Base-by-base conservation (phyloP, 1,140 invertebrate genomes). In the Leguminivora glycinivorella region DNA sequence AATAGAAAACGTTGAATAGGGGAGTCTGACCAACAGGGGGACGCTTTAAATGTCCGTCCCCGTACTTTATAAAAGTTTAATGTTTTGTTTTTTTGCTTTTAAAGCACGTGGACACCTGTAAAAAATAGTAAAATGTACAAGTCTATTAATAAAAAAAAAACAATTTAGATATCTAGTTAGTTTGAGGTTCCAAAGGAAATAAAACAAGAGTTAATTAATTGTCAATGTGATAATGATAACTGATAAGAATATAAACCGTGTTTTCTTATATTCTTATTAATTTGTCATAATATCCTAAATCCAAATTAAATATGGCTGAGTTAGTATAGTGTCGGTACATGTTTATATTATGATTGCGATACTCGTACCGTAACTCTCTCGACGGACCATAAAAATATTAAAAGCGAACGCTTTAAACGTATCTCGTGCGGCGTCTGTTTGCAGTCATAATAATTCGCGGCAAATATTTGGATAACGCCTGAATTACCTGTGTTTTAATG, bases 401-500 rank as follows among this genome's bases (percentile, higher is more conserved):
- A 24, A 63, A 63, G 25, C n/a, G 58, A 29, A 31, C 26, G 58
- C 34, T 31, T 63, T n/a, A 34, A 63, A 63, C 58, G 25, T 60
- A 63, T 31, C 58, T 63, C n/a, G 26, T 63, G 19, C 58, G 5
- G 58, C 58, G 58, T 63, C 58, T 63, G 58, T 63, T 63, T 63
- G 26, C 58, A 63, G 58, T 63, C 58, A 63, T 63, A 63, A 67
- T 67, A 67, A 40, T 67, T 67, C 24, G 31, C 31, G 31, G 5
- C 31, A 67, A 40, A 67, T 67, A 43, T 67, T 67, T 67, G 24
- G 34, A 67, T 43, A 22, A 7, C 66, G 31, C 22, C 26, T 63
- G 17, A 31, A 40, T 75, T 73, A 74, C 74, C 34, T 43, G 19
- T 70, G 22, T 52, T 71, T 71, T 71, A 71, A 67, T 58, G 70